Evolutionary conservation across 2,888 invertebrate genomes (phyloP).

Genomic region (Heliconius ismenius): DNA sequence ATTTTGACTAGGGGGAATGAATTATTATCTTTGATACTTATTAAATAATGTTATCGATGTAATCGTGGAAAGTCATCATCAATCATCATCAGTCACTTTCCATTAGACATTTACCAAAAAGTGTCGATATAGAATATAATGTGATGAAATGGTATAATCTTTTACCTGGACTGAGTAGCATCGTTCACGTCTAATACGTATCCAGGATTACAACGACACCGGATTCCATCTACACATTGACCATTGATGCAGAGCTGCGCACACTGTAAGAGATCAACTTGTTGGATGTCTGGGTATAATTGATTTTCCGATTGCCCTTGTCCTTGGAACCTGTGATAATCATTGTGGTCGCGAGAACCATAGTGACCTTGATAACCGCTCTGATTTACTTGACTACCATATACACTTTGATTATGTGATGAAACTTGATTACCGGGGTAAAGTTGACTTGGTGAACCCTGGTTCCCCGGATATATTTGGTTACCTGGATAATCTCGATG

Average conservation of each 20-base stretch:
- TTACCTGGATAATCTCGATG: slow-evolving; percentile 30
- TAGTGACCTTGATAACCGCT: slow-evolving; percentile 31
- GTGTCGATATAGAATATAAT: not conserved
- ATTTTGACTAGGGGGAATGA: not conserved
- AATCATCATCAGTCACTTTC: not conserved
- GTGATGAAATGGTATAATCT: not conserved
- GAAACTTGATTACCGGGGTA: slow-evolving; percentile 12
- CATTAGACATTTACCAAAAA: not conserved
- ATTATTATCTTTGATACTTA: too few species aligned
- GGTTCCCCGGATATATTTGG: slow-evolving; percentile 32
- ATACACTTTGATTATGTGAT: not conserved
- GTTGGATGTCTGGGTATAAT: slow-evolving; percentile 41
- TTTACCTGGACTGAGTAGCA: slow-evolving; percentile 57
- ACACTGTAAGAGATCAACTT: slow-evolving; percentile 65
- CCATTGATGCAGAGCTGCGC: slow-evolving; percentile 86
- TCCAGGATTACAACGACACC: slow-evolving; percentile 82
- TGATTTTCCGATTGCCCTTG: slow-evolving; percentile 32
- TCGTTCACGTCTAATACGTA: slow-evolving; percentile 71
- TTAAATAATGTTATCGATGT: too few species aligned
- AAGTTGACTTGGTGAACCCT: slow-evolving; percentile 36
- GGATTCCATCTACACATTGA: slow-evolving; percentile 77
- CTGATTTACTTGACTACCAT: slow-evolving; percentile 13
- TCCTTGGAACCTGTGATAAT: slow-evolving; percentile 26
- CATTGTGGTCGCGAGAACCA: slow-evolving; percentile 27
- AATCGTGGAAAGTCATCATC: not conserved